Evolutionary conservation across 2,888 invertebrate species (phyloP).

Genomic region (Noctua janthe): DNA sequence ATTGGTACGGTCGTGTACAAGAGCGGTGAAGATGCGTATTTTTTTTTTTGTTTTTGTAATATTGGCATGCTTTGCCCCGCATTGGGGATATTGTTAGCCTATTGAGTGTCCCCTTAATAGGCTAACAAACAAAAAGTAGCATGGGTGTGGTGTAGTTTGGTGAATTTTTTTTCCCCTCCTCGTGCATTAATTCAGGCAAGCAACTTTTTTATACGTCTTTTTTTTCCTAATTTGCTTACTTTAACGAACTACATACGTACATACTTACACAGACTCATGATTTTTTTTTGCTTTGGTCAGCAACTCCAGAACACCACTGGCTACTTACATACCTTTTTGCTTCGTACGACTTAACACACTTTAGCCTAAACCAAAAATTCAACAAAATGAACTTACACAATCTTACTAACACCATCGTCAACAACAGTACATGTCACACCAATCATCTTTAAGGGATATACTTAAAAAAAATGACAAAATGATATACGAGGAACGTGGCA

Average conservation of each 20-base stretch:
- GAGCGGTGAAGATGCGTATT: background rate
- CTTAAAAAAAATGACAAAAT: slow-evolving; percentile 80
- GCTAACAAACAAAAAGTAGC: no score
- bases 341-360: background rate
- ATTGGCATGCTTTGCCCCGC: no score
- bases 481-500: slow-evolving; percentile 76
- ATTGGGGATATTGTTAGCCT: no score
- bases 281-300: no score
- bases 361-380: background rate
- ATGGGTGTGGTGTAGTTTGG: background rate
- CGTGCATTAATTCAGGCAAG: background rate
- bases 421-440: slow-evolving; percentile 74
- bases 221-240: background rate
- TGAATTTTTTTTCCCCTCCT: background rate
- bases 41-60: background rate
- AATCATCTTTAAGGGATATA: slow-evolving; percentile 75
- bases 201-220: background rate
- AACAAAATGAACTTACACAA: background rate
- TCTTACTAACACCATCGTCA: background rate
- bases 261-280: background rate
- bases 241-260: background rate
- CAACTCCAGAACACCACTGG: background rate
- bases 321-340: background rate
- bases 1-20: slow-evolving; percentile 64
- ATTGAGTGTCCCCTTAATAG: no score